phyloP scores from a whole-genome alignment of 1,140 invertebrate species.

The Meloidogyne hapla region DNA sequence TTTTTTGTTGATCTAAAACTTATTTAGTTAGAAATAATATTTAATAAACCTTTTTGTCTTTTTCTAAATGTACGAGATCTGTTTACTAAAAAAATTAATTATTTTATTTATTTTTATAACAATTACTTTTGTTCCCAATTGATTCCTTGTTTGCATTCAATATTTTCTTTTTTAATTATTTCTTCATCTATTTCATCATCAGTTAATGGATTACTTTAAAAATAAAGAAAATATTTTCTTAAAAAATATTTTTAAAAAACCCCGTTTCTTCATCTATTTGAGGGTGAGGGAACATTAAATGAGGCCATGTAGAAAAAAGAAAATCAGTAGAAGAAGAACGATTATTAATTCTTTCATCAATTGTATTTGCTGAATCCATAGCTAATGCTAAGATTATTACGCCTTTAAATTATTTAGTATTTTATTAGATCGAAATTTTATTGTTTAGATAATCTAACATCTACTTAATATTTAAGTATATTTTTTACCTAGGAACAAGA shows the following conservation, averaged over 20 bases:
- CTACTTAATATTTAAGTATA: too few relatives aligned
- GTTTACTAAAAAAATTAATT: background rate
- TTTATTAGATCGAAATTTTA: too few relatives aligned
- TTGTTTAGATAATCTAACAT: too few relatives aligned
- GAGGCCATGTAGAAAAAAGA: conserved; percentile 13
- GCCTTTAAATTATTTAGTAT: conserved; percentile 1
- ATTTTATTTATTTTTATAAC: background rate
- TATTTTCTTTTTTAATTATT: background rate
- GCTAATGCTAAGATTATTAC: conserved; percentile 25
- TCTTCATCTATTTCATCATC: background rate
- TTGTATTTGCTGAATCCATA: conserved; percentile 14
- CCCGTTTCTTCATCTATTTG: background rate
- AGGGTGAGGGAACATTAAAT: background rate
- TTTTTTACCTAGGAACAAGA: too few relatives aligned
- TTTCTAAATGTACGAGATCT: background rate
- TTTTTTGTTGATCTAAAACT: too few relatives aligned
- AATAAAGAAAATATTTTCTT: background rate
- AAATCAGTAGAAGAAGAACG: conserved; percentile 5
- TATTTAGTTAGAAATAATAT: too few relatives aligned
- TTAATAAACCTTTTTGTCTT: background rate
- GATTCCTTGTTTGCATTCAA: background rate
- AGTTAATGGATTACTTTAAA: background rate
- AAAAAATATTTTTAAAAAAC: background rate
- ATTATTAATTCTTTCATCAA: background rate
- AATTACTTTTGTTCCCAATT: background rate